phyloP scores from a whole-genome alignment of 1,140 invertebrate species.

The Conopomorpha cramerella region DNA sequence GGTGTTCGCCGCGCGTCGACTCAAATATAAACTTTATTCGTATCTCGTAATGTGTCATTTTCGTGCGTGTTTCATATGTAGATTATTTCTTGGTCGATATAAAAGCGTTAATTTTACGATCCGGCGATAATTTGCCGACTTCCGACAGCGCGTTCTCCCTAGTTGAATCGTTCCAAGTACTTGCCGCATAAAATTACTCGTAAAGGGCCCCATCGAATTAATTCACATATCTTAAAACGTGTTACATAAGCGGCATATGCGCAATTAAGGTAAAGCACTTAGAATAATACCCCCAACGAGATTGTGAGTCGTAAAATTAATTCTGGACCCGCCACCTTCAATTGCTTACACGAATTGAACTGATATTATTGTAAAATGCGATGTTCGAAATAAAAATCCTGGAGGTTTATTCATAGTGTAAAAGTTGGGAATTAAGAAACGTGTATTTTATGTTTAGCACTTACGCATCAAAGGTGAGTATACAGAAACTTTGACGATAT shows the following conservation, averaged over 20 bases:
- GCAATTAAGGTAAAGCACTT: neutral
- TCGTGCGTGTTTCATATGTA: conserved; percentile 21
- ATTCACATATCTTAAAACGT: conserved; percentile 2
- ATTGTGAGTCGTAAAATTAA: too few relatives aligned
- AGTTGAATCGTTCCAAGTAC: conserved; percentile 48
- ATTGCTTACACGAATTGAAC: too few relatives aligned
- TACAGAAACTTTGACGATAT: too few relatives aligned
- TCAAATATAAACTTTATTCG: conserved; percentile 38
- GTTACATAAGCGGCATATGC: neutral
- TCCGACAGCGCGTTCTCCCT: conserved; percentile 53
- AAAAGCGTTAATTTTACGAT: conserved; percentile 59
- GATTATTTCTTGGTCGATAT: conserved; percentile 57
- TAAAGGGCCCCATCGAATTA: conserved; percentile 25
- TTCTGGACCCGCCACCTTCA: too few relatives aligned
- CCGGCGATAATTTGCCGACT: conserved; percentile 59
- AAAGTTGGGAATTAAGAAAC: too few relatives aligned
- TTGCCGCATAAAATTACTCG: conserved; percentile 40
- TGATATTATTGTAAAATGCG: too few relatives aligned
- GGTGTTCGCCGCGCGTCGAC: conserved; percentile 14
- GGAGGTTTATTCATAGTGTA: too few relatives aligned
- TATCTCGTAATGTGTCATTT: conserved; percentile 31
- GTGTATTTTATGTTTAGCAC: too few relatives aligned
- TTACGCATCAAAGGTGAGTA: too few relatives aligned
- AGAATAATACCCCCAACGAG: too few relatives aligned
- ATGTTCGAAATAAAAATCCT: too few relatives aligned